Conservation (phyloP, 1,140 invertebrate species). For the Sycobia sp. region DNA sequence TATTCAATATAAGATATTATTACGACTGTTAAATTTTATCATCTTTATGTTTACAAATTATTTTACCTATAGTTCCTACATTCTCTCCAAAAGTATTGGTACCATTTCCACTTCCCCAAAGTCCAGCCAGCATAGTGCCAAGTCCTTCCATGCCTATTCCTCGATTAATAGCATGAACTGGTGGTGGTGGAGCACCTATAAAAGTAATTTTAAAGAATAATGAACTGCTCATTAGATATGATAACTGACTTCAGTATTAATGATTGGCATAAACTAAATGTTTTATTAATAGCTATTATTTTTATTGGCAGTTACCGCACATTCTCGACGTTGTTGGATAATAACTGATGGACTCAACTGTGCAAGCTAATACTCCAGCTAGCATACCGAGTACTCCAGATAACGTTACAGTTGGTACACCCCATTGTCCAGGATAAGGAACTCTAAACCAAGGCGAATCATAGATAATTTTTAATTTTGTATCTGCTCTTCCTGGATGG, state of each 20-base stretch:
- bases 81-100: conserved; percentile 90
- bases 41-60: conserved; percentile 42
- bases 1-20: conserved; percentile 8
- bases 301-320: conserved; percentile 65
- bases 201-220: conserved; percentile 34
- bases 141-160: conserved; percentile 85
- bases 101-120: conserved; percentile 84
- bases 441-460: conserved; percentile 83
- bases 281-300: conserved; percentile 32
- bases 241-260: background rate
- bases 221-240: background rate
- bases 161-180: conserved; percentile 84
- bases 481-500: conserved; percentile 79
- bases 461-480: conserved; percentile 73
- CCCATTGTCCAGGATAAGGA: conserved; percentile 90
- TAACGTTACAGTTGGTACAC: conserved; percentile 75
- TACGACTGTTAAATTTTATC: conserved; percentile 55
- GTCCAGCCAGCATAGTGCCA: conserved; percentile 79
- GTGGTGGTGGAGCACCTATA: conserved; percentile 77
- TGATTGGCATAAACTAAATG: background rate
- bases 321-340: conserved; percentile 86
- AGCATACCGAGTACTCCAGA: conserved; percentile 82
- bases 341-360: conserved; percentile 87
- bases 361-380: conserved; percentile 82
- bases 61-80: conserved; percentile 81